A percentile compares a stretch with the other conserved stretches of the same genome.
These are phyloP conservation scores for Archips xylosteana DNA, from an alignment of 2,888 invertebrate genomes.

Conservation along the genomic window DNA sequence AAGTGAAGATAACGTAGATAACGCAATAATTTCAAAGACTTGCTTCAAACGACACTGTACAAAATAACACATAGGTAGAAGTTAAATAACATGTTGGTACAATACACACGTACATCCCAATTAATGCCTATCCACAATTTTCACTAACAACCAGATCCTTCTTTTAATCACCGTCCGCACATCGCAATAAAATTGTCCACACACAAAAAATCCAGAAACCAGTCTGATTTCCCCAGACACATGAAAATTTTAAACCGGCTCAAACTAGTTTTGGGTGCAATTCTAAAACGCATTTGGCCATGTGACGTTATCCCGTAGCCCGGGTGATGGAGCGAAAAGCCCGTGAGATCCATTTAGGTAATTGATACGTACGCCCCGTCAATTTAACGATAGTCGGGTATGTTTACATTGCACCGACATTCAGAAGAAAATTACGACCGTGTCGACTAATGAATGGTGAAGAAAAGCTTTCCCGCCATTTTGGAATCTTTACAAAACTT, in stretches of 20 bases:
- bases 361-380: slow-evolving; percentile 72
- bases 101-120: too few species aligned
- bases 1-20: too few species aligned
- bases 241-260: slow-evolving; percentile 6
- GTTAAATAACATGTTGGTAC: too few species aligned
- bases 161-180: too few species aligned
- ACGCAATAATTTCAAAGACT: too few species aligned
- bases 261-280: slow-evolving; percentile 19
- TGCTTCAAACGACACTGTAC: too few species aligned
- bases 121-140: background rate
- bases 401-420: slow-evolving; percentile 55
- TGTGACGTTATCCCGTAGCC: slow-evolving; percentile 25
- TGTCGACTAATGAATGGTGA: background rate
- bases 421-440: slow-evolving; percentile 49
- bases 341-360: slow-evolving; percentile 68
- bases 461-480: background rate
- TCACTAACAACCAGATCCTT: too few species aligned
- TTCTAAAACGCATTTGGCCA: slow-evolving; percentile 35
- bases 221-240: background rate
- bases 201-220: background rate
- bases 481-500: too few species aligned
- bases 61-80: too few species aligned
- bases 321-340: slow-evolving; percentile 43
- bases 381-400: slow-evolving; percentile 54
- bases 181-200: background rate